Evolutionary conservation across 2,113 vertebrate genomes (phyloP), one percentile per base, ranked within the genome.

Genomic region (Manacus vitellinus): DNA sequence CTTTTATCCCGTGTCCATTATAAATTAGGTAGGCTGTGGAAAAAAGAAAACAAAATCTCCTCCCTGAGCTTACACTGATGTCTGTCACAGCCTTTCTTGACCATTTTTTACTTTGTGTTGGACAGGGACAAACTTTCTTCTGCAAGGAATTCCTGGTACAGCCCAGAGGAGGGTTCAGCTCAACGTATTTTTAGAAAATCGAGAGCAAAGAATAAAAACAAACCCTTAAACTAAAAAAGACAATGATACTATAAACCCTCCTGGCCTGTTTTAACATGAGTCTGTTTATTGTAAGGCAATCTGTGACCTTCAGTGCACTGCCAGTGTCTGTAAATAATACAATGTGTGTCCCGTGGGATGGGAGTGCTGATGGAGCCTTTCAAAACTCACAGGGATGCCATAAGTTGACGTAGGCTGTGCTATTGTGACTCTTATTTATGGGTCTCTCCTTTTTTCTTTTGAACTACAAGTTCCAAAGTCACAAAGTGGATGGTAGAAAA

Each of bases 231-330:
- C 82, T 71, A 65, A 46, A 76, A 77, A 61, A 89, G 83, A 95
- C 94, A 96, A 95, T 89, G 91, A 92, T 79, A 58, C 44, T 43
- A 68, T 88, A 95, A 96, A 93, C 76, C 68, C 87, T 68, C 21
- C 55, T 89, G 81, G 81, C 73, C 81, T 70, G 72, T 78, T 90
- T 92, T 94, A 85, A 92, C 75, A 67, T 35, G 47, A 25, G 62
- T 93, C 92, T 96, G 95, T 97, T 97, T 97, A 95, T 91, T 95
- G 74, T 85, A 96, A 92, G 75, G 91, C 70, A 94, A 73, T 85
- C 88, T 63, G 68, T 94, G 95, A 97, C 95, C 95, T 96, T 97
- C 93, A 90, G 89, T 88, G 67, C 74, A 91, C 85, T 92, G 93
- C 85, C 95, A 94, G 75, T 41, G 61, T 77, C 94, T 92, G 83